Evolutionary conservation across 2,888 invertebrate genomes (phyloP).

Genomic region (Pollenia labialis): DNA sequence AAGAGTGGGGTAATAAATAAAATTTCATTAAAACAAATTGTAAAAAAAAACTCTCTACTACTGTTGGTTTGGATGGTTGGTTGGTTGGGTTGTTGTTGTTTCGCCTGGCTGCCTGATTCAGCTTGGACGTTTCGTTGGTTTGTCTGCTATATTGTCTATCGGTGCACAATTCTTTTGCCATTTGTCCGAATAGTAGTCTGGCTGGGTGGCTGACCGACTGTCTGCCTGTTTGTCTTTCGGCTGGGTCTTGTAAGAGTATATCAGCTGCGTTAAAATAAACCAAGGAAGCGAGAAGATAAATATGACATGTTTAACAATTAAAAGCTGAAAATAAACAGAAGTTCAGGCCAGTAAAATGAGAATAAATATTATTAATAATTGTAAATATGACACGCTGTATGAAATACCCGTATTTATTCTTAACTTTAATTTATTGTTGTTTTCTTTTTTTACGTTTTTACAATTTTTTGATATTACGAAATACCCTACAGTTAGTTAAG

Average conservation of each 20-base stretch:
- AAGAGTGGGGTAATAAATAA: constrained; percentile 69
- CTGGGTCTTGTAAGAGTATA: constrained; percentile 43
- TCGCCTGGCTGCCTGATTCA: not conserved
- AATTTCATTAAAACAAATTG: constrained; percentile 65
- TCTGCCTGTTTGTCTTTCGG: not conserved
- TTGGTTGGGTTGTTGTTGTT: not conserved
- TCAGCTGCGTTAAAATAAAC: constrained; percentile 72
- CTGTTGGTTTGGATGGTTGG: constrained; percentile 33
- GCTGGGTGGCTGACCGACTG: not conserved
- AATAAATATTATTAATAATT: constrained; percentile 65
- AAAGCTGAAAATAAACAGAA: constrained; percentile 73
- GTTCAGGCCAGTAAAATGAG: constrained; percentile 61
- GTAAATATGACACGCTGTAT: constrained; percentile 60
- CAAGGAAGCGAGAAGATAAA: constrained; percentile 74
- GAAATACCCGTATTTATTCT: constrained; percentile 53
- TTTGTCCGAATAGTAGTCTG: constrained; percentile 50
- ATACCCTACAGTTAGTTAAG: not conserved
- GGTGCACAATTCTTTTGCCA: constrained; percentile 33
- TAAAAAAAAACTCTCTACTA: constrained; percentile 12
- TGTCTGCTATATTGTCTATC: constrained; percentile 48
- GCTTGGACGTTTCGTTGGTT: constrained; percentile 20
- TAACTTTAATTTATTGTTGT: constrained; percentile 62
- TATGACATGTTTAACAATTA: constrained; percentile 73
- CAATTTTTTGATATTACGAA: not conserved
- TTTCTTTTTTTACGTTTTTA: not conserved